Percentiles rank a stretch among this genome's conserved stretches.
Conservation (phyloP, 2,888 invertebrate genomes). For the Diploptera punctata region DNA sequence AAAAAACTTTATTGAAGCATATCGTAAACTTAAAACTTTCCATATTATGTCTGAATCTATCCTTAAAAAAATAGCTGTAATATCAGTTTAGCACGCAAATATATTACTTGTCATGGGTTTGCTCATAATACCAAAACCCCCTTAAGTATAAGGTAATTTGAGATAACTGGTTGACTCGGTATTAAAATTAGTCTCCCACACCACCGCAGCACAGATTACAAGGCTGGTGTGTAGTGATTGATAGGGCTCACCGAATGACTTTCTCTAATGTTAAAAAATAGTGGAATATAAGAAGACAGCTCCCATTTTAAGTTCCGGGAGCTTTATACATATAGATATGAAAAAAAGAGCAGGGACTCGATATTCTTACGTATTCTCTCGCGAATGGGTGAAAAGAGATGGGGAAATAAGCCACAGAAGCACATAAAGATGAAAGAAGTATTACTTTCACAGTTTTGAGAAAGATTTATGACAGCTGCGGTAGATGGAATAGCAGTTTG, state of each 20-base stretch:
- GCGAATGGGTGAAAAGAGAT: not conserved
- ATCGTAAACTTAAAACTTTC: too few relatives aligned
- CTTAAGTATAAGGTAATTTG: slow-evolving; percentile 33
- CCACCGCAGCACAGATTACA: slow-evolving; percentile 29
- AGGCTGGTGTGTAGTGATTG: slow-evolving; percentile 27
- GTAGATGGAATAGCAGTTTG: not conserved
- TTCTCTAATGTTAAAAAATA: slow-evolving; percentile 27
- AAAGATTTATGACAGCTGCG: slow-evolving; percentile 14
- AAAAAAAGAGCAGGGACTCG: not conserved
- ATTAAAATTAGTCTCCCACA: slow-evolving; percentile 35
- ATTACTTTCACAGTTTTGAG: slow-evolving; percentile 16
- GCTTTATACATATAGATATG: slow-evolving; percentile 1
- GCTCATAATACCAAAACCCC: slow-evolving; percentile 22
- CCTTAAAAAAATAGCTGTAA: not conserved
- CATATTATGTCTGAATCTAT: too few relatives aligned
- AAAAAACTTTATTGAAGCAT: too few relatives aligned
- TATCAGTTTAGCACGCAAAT: not conserved
- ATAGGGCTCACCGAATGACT: slow-evolving; percentile 29
- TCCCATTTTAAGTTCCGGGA: slow-evolving; percentile 22
- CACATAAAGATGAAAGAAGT: slow-evolving; percentile 21
- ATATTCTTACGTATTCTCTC: slow-evolving; percentile 24
- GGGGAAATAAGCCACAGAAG: not conserved
- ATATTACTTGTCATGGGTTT: not conserved
- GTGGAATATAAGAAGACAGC: slow-evolving; percentile 24
- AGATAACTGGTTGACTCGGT: slow-evolving; percentile 33